These are phyloP conservation scores for Amblyopsis hoosieri DNA, from an alignment of 2,797 vertebrate genomes.

Conservation along the genomic window DNA sequence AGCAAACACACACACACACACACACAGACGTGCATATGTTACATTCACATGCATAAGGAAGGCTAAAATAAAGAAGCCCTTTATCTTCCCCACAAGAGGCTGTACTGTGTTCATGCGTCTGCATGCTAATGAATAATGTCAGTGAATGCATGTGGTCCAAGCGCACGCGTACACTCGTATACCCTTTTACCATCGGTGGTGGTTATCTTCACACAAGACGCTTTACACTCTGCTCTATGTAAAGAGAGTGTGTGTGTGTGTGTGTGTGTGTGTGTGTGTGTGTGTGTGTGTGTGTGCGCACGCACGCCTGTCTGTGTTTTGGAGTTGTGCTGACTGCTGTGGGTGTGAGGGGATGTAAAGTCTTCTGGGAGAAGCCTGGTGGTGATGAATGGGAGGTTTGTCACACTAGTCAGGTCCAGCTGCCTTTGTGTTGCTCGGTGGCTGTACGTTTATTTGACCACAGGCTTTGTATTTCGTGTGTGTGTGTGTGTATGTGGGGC, in stretches of 20 bases:
- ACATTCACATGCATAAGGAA: slow-evolving; percentile 38
- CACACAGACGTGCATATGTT: slow-evolving; percentile 28
- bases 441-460: slow-evolving; percentile 60
- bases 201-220: slow-evolving; percentile 55
- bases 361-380: slow-evolving; percentile 61
- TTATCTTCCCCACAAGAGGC: slow-evolving; percentile 77
- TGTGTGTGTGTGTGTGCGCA: slow-evolving; percentile 14
- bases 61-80: slow-evolving; percentile 73
- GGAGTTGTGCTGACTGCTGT: slow-evolving; percentile 45
- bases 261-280: slow-evolving; percentile 15
- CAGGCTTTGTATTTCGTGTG: slow-evolving; percentile 23
- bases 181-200: slow-evolving; percentile 48
- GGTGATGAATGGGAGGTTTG: slow-evolving; percentile 78
- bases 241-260: slow-evolving; percentile 16
- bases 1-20: slow-evolving; percentile 50
- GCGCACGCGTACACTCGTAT: slow-evolving; percentile 20
- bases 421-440: slow-evolving; percentile 70
- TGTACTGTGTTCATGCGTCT: slow-evolving; percentile 66
- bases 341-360: slow-evolving; percentile 68
- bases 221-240: slow-evolving; percentile 46
- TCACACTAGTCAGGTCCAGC: slow-evolving; percentile 72
- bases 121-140: slow-evolving; percentile 81
- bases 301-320: slow-evolving; percentile 3
- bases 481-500: slow-evolving; percentile 25
- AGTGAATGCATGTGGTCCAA: slow-evolving; percentile 38